phyloP scores from a whole-genome alignment of 2,888 invertebrate genomes.

The Acanthosepion pharaonis region DNA sequence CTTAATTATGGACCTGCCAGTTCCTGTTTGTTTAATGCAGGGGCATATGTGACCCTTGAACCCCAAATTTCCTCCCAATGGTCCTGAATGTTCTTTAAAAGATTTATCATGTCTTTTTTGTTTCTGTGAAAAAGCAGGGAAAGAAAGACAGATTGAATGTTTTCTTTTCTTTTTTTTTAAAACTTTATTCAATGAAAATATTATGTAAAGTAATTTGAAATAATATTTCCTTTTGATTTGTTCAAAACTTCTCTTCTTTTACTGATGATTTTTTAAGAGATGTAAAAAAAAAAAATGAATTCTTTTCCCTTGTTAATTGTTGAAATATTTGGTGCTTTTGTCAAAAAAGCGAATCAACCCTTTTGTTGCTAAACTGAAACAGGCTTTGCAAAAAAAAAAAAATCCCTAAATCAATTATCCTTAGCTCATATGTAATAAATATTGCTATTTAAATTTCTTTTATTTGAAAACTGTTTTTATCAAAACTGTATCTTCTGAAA shows the following conservation, averaged over 20 bases:
- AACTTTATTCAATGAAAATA: background rate
- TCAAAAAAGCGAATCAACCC: background rate
- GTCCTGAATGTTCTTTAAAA: background rate
- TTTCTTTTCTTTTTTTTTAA: background rate
- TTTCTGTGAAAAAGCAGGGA: too few relatives aligned
- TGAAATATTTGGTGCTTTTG: background rate
- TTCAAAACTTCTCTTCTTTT: background rate
- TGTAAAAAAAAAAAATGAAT: background rate
- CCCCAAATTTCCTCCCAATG: background rate
- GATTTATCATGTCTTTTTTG: background rate
- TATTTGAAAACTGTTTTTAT: background rate
- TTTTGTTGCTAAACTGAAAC: background rate
- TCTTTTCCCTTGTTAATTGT: background rate
- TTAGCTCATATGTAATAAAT: background rate
- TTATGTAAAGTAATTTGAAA: background rate
- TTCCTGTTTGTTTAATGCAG: background rate
- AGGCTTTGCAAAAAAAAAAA: background rate
- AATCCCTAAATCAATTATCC: background rate
- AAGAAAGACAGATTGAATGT: background rate
- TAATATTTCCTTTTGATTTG: background rate
- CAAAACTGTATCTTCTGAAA: background rate
- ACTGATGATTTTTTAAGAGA: too few relatives aligned
- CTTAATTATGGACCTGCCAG: background rate
- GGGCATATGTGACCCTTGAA: background rate
- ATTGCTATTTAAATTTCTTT: background rate